Base-by-base conservation (phyloP, 2,888 invertebrate species). In the Lepidocyrtoides sp. region DNA sequence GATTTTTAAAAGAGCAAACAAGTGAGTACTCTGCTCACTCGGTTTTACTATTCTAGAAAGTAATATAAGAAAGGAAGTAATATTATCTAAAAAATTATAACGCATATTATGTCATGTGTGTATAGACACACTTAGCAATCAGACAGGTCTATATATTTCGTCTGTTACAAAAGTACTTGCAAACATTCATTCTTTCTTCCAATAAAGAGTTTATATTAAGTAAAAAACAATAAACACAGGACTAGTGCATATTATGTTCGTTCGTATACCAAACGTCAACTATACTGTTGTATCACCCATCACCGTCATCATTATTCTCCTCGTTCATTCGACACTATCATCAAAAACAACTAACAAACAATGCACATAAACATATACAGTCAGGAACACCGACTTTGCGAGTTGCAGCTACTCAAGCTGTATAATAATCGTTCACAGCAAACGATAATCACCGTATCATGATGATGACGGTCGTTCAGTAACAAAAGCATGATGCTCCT, bases 41-140 rank as follows among this genome's bases (percentile, higher is more conserved):
- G 66, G 66, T 66, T 66, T 66, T 12, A 32, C 3, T 2, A 66
- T 29, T 32, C 14, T 14, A 0, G 60, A 60, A 60, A 57, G 57
- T 20, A 17, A 17, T n/a, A 57, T 17, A 20, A 17, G 12, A 66
- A 29, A 83, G 82, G 82, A 83, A 44, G 48, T n/a, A n/a, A n/a
- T 44, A 66, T 66, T 83, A 83, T 63, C 36, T 83, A n/a, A 83
- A n/a, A n/a, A 83, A 83, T 83, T 63, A 66, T 83, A 44, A 83
- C 66, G 66, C 17, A 60, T 81, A 81, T 81, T 60, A 83, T 79
- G 79, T 83, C 57, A 83, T 83, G 82, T 83, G n/a, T n/a, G n/a
- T n/a, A n/a, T n/a, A n/a, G n/a, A n/a, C n/a, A n/a, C n/a, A n/a
- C n/a, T n/a, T n/a, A n/a, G n/a, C n/a, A n/a, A n/a, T n/a, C n/a